A percentile compares a stretch with the other conserved stretches of the same genome.
Evolutionary conservation across 2,888 invertebrate species (phyloP).

Genomic region (Agrochola lota): DNA sequence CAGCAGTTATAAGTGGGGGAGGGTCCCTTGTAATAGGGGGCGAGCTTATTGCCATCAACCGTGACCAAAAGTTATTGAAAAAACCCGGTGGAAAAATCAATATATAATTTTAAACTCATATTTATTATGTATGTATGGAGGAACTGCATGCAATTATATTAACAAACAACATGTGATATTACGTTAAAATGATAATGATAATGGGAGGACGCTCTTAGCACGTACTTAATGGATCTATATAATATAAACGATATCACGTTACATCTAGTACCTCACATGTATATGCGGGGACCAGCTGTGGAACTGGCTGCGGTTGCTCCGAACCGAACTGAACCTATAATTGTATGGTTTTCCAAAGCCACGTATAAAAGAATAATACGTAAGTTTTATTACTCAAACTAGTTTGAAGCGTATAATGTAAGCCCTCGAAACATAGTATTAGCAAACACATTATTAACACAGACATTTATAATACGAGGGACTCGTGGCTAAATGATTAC

Average conservation of each 20-base stretch:
- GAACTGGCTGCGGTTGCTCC: neutral
- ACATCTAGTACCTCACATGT: neutral
- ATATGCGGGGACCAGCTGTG: neutral
- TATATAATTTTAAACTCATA: neutral
- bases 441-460: neutral
- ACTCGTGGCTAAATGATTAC: neutral
- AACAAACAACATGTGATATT: neutral
- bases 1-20: neutral
- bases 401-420: neutral
- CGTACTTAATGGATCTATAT: neutral
- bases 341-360: neutral
- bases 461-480: neutral
- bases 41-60: neutral
- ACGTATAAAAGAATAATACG: no score
- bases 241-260: neutral
- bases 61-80: neutral
- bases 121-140: neutral
- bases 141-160: neutral
- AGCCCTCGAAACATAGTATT: neutral
- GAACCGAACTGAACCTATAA: neutral
- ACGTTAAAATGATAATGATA: neutral
- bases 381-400: neutral
- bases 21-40: neutral
- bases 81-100: neutral
- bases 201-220: neutral